phyloP scores from a whole-genome alignment of 2,888 invertebrate genomes.

The Cabera pusaria region DNA sequence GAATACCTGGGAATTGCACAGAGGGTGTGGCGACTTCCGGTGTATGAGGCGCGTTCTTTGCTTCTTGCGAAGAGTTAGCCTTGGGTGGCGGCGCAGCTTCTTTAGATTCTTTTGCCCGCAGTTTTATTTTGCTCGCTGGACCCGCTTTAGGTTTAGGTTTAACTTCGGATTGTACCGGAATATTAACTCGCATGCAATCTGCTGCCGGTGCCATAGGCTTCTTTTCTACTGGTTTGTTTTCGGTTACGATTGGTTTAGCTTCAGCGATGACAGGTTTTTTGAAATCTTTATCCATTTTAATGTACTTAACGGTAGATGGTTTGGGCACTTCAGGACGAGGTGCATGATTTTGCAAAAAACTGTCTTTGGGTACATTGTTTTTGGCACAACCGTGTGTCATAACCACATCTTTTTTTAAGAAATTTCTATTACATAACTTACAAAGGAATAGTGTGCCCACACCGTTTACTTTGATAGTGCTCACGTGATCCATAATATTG shows the following conservation, averaged over 20 bases:
- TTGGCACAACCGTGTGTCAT: constrained; percentile 70
- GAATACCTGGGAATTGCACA: constrained; percentile 49
- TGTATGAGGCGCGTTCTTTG: constrained; percentile 34
- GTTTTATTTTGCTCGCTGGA: constrained; percentile 67
- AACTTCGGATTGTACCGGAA: constrained; percentile 24
- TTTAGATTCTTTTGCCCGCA: constrained; percentile 26
- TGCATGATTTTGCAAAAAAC: constrained; percentile 37
- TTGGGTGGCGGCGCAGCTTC: constrained; percentile 16
- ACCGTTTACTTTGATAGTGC: constrained; percentile 72
- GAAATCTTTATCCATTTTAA: constrained; percentile 49
- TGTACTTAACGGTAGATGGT: constrained; percentile 66
- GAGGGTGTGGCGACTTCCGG: too few species aligned
- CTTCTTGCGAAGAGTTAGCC: constrained; percentile 21
- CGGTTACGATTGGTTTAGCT: constrained; percentile 31
- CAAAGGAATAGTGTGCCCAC: constrained; percentile 76
- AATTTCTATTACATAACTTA: constrained; percentile 72
- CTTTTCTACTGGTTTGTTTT: constrained; percentile 30
- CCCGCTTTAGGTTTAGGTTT: constrained; percentile 62
- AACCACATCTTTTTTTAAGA: constrained; percentile 68
- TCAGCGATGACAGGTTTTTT: constrained; percentile 37
- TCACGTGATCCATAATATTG: constrained; percentile 72
- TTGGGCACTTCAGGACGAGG: constrained; percentile 56
- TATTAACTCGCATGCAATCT: constrained; percentile 16
- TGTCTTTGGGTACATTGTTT: constrained; percentile 59
- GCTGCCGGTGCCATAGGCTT: constrained; percentile 4